Evolutionary conservation across 2,113 vertebrate genomes (phyloP), one percentile per base, ranked within the genome.

Genomic region (Crotophaga sulcirostris): DNA sequence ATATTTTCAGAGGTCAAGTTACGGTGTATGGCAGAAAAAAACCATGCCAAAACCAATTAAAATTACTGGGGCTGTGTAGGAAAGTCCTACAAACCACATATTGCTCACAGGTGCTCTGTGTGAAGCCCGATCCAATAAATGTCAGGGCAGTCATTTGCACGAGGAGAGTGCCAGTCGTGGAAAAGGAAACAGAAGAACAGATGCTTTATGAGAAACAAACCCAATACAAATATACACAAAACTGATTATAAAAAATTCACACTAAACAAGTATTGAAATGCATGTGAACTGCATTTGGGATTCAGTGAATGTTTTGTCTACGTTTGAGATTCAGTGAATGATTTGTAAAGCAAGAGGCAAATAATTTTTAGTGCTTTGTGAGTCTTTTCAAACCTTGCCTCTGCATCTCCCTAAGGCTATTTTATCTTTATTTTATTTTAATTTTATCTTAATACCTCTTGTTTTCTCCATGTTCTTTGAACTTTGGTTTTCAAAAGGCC

Each of bases 31-130:
- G 73, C 76, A 95, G 77, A 88, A 90, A 84, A 89, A 94, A 72
- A n/a, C n/a, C 88, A 95, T 93, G 92, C 95, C 94, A 95, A 95
- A 93, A 90, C 1, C 85, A 95, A 92, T 96, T 97, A 93, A 91
- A 93, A 93, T 95, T 62, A 55, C 88, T 69, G 29, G 66, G 26
- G 33, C 87, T 94, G 79, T 80, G 45, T 63, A 88, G 63, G 79
- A 88, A 93, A 96, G 88, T 90, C 94, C 33, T 67, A 88, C 79
- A 87, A 63, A 34, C 52, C 66, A 76, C 87, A 89, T 96, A 91
- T 93, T 96, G 90, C 93, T 96, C 74, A 66, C 94, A 96, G 95
- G 96, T 97, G 93, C 83, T 90, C 60, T 72, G 62, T 58, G 74
- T 58, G 90, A 90, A 96, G 95, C 51, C 91, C 91, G 75, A n/a